A percentile compares a stretch with the other conserved stretches of the same genome.
These are phyloP conservation scores for Drosophila kepulauana DNA, from an alignment of 1,140 invertebrate genomes.

Conservation along the genomic window DNA sequence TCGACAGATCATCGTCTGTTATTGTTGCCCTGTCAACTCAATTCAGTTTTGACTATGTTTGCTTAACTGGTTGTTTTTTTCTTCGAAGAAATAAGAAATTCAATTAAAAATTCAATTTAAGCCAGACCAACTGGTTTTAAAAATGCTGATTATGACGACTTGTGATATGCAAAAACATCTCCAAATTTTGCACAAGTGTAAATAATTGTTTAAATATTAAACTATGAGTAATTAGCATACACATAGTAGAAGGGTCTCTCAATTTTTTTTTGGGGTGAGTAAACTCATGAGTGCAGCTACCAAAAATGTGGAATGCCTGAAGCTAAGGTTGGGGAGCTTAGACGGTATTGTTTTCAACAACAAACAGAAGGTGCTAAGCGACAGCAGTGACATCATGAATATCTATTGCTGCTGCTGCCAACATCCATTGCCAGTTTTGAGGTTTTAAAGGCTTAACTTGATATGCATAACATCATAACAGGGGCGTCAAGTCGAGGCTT, in stretches of 20 bases:
- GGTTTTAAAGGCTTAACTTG: constrained; percentile 59
- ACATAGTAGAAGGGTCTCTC: constrained; percentile 15
- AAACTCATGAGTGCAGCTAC: constrained; percentile 25
- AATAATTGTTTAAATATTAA: constrained; percentile 64
- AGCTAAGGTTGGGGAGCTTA: background rate
- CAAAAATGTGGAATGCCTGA: constrained; percentile 12
- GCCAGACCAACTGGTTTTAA: constrained; percentile 35
- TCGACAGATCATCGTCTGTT: constrained; percentile 55
- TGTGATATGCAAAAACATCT: background rate
- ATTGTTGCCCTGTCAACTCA: constrained; percentile 60
- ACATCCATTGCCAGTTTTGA: constrained; percentile 44
- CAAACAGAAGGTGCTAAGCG: constrained; percentile 5
- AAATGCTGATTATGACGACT: constrained; percentile 22
- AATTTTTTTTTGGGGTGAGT: constrained; percentile 15
- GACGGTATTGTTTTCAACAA: constrained; percentile 18
- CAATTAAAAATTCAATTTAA: constrained; percentile 64
- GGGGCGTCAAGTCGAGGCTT: constrained; percentile 57
- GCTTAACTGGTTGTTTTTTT: constrained; percentile 52
- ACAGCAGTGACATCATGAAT: constrained; percentile 45
- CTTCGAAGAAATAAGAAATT: constrained; percentile 44
- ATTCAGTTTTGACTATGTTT: constrained; percentile 38
- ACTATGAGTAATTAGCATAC: constrained; percentile 52
- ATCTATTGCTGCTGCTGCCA: constrained; percentile 9
- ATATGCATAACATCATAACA: constrained; percentile 72
- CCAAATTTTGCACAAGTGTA: constrained; percentile 23